phyloP scores from a whole-genome alignment of 64 coral and sea anemone genomes.

The Platygyra sinensis region DNA sequence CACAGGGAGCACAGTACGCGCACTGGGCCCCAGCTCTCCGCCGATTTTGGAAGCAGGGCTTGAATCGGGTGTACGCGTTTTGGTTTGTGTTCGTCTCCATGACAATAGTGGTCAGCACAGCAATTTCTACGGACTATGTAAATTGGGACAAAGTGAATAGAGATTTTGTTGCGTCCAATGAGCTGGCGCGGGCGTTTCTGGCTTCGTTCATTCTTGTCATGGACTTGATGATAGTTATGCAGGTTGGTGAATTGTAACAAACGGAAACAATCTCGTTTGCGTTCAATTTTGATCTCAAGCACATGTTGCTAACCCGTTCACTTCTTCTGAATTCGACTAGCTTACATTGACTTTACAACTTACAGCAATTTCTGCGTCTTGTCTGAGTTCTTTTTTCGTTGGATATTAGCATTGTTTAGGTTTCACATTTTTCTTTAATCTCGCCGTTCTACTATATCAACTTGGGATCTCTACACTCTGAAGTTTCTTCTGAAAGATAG shows the following conservation, averaged over 20 bases:
- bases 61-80: conserved; percentile 67
- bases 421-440: no score
- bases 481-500: no score
- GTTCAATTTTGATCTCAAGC: no score
- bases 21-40: conserved; percentile 80
- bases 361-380: no score
- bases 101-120: conserved; percentile 71
- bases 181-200: conserved; percentile 74
- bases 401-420: no score
- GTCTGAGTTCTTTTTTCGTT: no score
- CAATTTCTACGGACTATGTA: conserved; percentile 82
- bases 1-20: conserved; percentile 74
- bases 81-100: conserved; percentile 80
- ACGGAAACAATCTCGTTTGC: no score
- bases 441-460: no score
- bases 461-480: no score
- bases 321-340: no score
- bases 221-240: conserved; percentile 83
- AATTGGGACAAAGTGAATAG: conserved; percentile 84
- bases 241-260: conserved; percentile 32
- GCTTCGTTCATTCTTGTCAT: conserved; percentile 86
- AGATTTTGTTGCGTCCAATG: conserved; percentile 77
- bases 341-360: no score
- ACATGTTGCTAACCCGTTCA: no score
- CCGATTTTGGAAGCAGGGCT: conserved; percentile 69